These are phyloP conservation scores for Trachymyrmex septentrionalis DNA, from an alignment of 1,140 invertebrate species.

Conservation along the genomic window DNA sequence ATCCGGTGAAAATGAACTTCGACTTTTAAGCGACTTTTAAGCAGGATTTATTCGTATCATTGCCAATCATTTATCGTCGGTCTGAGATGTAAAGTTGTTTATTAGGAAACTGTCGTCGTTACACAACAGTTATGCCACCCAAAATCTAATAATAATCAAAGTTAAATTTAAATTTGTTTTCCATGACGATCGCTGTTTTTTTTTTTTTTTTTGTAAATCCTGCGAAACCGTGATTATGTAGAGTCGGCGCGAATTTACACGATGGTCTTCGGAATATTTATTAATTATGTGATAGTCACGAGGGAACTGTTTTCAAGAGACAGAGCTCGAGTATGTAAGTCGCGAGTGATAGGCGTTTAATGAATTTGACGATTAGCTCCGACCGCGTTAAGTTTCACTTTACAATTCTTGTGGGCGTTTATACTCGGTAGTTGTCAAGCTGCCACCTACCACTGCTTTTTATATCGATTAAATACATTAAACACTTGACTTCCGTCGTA, in stretches of 20 bases:
- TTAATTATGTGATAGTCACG: constrained; percentile 46
- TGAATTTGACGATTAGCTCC: constrained; percentile 68
- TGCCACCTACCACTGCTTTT: constrained; percentile 35
- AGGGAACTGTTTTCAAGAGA: constrained; percentile 39
- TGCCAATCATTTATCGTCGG: constrained; percentile 5
- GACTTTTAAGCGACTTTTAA: constrained; percentile 64
- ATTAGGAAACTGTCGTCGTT: neutral
- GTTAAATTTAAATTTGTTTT: constrained; percentile 20
- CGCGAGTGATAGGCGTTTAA: constrained; percentile 58
- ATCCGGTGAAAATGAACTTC: constrained; percentile 50
- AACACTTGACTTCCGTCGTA: constrained; percentile 49
- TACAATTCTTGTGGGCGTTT: constrained; percentile 68
- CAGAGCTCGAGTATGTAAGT: constrained; percentile 9
- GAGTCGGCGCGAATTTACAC: constrained; percentile 2
- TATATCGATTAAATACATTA: constrained; percentile 39
- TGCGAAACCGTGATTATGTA: neutral
- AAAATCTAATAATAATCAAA: constrained; percentile 17
- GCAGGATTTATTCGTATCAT: constrained; percentile 41
- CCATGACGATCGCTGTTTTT: neutral
- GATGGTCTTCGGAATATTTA: constrained; percentile 13
- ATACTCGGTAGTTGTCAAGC: constrained; percentile 70
- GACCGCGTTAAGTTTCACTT: constrained; percentile 51
- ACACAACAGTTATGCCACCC: constrained; percentile 1
- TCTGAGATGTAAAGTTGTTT: neutral
- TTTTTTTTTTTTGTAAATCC: neutral